Evolutionary conservation across 1,140 invertebrate genomes (phyloP).

Genomic region (Coptotermes formosanus): DNA sequence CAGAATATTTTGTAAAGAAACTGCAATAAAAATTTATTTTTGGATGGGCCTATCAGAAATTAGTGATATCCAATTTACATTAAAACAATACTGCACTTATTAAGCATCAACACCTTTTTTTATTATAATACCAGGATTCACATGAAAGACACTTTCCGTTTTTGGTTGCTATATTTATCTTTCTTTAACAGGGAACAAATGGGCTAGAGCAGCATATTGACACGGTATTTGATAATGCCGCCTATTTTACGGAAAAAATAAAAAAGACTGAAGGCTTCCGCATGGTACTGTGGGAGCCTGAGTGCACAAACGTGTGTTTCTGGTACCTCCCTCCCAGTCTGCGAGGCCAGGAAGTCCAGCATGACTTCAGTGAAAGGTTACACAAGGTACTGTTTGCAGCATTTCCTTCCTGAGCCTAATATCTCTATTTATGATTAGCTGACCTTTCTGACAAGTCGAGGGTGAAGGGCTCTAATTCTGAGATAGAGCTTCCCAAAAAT

Average conservation of each 20-base stretch:
- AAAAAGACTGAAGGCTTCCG: conserved; percentile 67
- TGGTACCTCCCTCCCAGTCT: conserved; percentile 89
- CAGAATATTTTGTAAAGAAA: no score
- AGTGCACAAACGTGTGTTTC: conserved; percentile 93
- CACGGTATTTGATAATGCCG: conserved; percentile 70
- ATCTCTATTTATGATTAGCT: background rate
- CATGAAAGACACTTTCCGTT: background rate
- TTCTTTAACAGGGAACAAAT: conserved; percentile 58
- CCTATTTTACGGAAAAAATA: conserved; percentile 69
- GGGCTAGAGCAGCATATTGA: conserved; percentile 81
- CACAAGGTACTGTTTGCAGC: conserved; percentile 55
- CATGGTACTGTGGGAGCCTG: conserved; percentile 74
- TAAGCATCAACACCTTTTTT: background rate
- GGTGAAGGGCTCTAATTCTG: no score
- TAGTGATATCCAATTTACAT: no score
- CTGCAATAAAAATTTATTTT: no score
- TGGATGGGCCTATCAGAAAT: no score
- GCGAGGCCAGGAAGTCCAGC: conserved; percentile 54
- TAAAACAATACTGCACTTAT: background rate
- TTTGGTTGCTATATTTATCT: background rate
- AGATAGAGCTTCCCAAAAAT: no score
- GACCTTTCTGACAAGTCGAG: no score
- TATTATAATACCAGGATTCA: background rate
- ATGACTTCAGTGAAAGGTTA: conserved; percentile 65
- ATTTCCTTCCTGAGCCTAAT: background rate